Evolutionary conservation across 1,140 invertebrate species (phyloP), one percentile per base, ranked within the genome.

Genomic region (Drosophila nikananu): DNA sequence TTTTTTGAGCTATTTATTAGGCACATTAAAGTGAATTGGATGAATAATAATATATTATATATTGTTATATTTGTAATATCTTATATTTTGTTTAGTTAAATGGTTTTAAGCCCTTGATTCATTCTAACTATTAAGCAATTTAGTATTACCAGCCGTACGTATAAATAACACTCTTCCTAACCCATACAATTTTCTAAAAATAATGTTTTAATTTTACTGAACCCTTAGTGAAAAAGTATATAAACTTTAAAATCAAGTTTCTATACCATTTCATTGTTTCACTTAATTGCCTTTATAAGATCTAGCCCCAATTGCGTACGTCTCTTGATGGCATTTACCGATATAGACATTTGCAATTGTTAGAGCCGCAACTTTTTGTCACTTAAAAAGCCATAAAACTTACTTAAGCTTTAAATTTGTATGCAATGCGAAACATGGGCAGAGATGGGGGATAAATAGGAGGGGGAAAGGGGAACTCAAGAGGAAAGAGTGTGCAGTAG

Each of bases 381-480:
- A 87, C 84, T 89, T 89, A 89, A 87, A 87, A 84, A 72, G 54
- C 35, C 65, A 89, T 84, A 81, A 87, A 89, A 84, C 58, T 74
- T 63, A 87, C 65, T 87, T 78, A 72, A 78, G 72, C 77, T 61
- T 62, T 51, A 46, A 55, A 89, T 87, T 89, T 71, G 86, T 87
- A 84, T 87, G 77, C 83, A 66, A 15, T 48, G 49, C 51, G n/a
- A 41, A 44, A 25, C 64, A 19, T 71, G 39, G 48, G 30, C 58
- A 52, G 23, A 63, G 37, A 52, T 52, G 19, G 15, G 30, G 44
- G 49, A 71, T 68, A 71, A 71, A 44, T 6, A 5, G 1, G 5
- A 30, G 48, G 63, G 67, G 48, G 13, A 21, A 4, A 10, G 51
- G 21, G 25, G 15, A 49, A 5, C 0, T 10, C 9, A 19, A n/a